These are phyloP conservation scores for Zoanthus sociatus DNA, from an alignment of 92 coral and sea anemone genomes.

Conservation along the genomic window DNA sequence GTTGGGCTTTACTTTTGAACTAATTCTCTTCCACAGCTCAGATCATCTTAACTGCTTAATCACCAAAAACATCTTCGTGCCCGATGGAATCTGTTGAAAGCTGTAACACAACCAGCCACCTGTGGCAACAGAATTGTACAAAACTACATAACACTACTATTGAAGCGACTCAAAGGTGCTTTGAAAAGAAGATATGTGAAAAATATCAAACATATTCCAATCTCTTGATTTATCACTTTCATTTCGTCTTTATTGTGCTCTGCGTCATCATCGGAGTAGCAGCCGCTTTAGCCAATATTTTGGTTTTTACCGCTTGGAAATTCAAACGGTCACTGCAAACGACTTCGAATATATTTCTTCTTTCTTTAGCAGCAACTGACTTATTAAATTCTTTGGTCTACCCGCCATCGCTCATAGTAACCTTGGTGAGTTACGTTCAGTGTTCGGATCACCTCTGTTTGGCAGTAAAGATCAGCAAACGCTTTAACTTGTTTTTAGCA, in stretches of 20 bases:
- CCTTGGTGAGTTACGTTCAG: neutral
- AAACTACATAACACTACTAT: neutral
- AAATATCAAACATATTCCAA: neutral
- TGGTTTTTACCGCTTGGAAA: conserved; percentile 3
- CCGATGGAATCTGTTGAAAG: too few species aligned
- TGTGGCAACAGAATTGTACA: neutral
- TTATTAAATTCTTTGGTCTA: neutral
- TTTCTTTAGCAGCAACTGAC: neutral
- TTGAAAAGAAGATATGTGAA: neutral
- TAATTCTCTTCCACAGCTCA: too few species aligned
- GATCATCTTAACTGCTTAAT: too few species aligned
- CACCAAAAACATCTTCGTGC: too few species aligned
- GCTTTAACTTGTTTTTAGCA: neutral
- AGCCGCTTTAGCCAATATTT: conserved; percentile 1
- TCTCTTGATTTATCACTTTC: neutral
- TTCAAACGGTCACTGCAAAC: neutral
- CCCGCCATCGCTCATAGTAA: neutral
- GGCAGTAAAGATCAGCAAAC: too few species aligned
- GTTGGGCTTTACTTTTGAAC: too few species aligned
- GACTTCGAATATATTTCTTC: conserved; percentile 16
- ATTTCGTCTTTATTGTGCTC: neutral
- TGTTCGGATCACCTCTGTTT: neutral
- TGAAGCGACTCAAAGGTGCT: neutral
- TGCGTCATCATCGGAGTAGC: neutral
- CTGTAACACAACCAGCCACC: neutral